Evolutionary conservation across 2,888 invertebrate species (phyloP).

Genomic region (Diloba caeruleocephala): DNA sequence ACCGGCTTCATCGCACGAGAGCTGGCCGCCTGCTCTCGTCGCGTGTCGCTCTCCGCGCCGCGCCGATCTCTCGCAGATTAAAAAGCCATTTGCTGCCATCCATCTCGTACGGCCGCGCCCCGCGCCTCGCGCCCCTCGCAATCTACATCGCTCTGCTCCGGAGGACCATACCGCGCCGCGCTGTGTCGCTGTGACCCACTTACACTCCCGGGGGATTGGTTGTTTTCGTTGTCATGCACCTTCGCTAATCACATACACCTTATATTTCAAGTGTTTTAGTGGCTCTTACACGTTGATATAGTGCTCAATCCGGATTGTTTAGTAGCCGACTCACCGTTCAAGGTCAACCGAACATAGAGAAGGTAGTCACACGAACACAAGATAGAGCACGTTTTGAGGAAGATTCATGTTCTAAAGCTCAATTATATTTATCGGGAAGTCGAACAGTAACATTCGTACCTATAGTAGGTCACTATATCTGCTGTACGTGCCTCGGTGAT

Average conservation of each 20-base stretch:
- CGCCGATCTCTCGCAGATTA: conserved; percentile 43
- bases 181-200: conserved; percentile 16
- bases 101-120: conserved; percentile 29
- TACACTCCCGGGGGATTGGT: conserved; percentile 2
- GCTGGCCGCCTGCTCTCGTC: conserved; percentile 2
- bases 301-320: too few relatives aligned
- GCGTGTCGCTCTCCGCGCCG: conserved; percentile 9
- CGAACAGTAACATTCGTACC: not conserved
- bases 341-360: not conserved
- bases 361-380: not conserved
- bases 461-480: not conserved
- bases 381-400: conserved; percentile 5
- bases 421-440: not conserved
- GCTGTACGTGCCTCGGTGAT: not conserved
- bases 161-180: not conserved
- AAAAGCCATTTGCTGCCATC: conserved; percentile 54
- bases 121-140: conserved; percentile 4
- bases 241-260: not conserved
- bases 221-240: not conserved
- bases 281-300: not conserved
- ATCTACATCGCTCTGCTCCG: conserved; percentile 21
- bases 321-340: conserved; percentile 1
- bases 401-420: not conserved
- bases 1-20: not conserved
- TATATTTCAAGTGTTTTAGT: too few relatives aligned